Evolutionary conservation across 2,888 invertebrate species (phyloP).

Genomic region (Steinernema hermaphroditum): DNA sequence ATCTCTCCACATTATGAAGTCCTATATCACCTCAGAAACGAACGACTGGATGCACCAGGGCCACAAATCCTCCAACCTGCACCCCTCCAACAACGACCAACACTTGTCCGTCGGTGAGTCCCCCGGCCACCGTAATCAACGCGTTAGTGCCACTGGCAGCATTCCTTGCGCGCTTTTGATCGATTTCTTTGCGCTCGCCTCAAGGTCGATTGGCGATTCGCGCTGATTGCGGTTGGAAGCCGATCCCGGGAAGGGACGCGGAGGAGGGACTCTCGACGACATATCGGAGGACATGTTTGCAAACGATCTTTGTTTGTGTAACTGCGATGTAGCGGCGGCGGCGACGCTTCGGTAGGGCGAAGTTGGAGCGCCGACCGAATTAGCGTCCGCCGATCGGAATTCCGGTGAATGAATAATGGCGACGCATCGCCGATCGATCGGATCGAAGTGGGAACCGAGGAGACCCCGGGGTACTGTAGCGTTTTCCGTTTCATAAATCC

Average conservation of each 20-base stretch:
- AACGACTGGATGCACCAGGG: slow-evolving; percentile 29
- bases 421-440: background rate
- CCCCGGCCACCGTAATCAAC: too few relatives aligned
- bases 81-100: slow-evolving; percentile 22
- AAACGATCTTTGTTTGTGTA: slow-evolving; percentile 28
- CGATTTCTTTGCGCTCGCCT: slow-evolving; percentile 2
- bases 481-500: background rate
- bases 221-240: background rate
- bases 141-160: too few relatives aligned
- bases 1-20: background rate
- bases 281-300: slow-evolving; percentile 3
- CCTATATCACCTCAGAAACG: slow-evolving; percentile 19
- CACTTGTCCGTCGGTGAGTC: slow-evolving; percentile 24
- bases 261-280: background rate
- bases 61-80: slow-evolving; percentile 28
- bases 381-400: background rate
- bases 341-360: background rate
- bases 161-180: slow-evolving; percentile 22
- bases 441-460: background rate
- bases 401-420: slow-evolving; percentile 16
- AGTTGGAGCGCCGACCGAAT: background rate
- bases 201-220: background rate
- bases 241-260: background rate
- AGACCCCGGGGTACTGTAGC: background rate
- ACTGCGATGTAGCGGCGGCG: background rate